These are phyloP conservation scores for Hyalella azteca DNA, from an alignment of 2,888 invertebrate species.

Conservation along the genomic window DNA sequence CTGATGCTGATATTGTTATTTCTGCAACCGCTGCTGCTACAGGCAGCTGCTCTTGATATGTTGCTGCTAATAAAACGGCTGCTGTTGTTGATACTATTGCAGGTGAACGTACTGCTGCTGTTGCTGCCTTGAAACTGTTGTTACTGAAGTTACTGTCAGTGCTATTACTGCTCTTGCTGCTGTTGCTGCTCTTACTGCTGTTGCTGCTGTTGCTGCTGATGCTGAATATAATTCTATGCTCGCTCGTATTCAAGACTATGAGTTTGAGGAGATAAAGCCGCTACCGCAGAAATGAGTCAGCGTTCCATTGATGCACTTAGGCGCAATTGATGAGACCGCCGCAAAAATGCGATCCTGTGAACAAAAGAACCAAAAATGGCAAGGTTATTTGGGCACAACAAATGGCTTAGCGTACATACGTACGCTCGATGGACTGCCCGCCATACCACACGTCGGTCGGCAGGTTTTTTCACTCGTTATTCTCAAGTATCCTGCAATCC, in stretches of 20 bases:
- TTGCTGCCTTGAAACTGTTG: background rate
- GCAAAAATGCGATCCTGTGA: background rate
- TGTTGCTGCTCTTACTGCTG: background rate
- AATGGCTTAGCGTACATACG: too few relatives aligned
- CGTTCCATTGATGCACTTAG: background rate
- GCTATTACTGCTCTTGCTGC: background rate
- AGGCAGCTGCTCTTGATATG: background rate
- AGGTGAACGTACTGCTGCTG: background rate
- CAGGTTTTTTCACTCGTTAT: background rate
- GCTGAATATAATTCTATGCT: background rate
- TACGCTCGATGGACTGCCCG: background rate
- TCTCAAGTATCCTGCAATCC: conserved; percentile 16
- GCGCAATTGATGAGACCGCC: background rate
- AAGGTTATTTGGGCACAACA: background rate
- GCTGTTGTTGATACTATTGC: background rate
- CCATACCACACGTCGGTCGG: conserved; percentile 8
- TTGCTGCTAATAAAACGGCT: background rate
- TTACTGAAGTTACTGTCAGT: background rate
- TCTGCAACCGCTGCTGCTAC: background rate
- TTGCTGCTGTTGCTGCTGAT: background rate
- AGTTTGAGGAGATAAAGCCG: background rate
- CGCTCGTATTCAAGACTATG: background rate
- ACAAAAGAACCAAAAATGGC: background rate
- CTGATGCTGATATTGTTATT: background rate
- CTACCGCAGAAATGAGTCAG: background rate